phyloP scores from a whole-genome alignment of 2,888 invertebrate species.

The Allygus modestus region DNA sequence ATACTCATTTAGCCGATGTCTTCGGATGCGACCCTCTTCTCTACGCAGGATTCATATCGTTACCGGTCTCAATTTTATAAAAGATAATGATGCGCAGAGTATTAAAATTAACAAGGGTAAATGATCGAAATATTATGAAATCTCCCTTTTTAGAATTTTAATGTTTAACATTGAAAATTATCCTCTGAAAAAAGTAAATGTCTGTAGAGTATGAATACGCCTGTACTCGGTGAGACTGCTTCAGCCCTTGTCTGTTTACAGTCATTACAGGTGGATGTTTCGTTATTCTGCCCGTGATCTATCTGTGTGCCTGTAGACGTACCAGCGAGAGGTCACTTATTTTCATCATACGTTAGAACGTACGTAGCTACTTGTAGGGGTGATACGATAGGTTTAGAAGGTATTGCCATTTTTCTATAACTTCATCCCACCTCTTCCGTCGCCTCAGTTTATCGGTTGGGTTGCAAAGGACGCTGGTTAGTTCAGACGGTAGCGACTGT shows the following conservation, averaged over 20 bases:
- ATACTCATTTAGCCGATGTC: neutral
- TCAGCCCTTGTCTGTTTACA: neutral
- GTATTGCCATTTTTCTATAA: slow-evolving; percentile 49
- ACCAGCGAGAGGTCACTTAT: slow-evolving; percentile 41
- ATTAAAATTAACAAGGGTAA: neutral
- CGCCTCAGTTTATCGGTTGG: slow-evolving; percentile 24
- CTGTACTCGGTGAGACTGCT: neutral
- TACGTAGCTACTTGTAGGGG: slow-evolving; percentile 58
- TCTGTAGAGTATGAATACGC: neutral
- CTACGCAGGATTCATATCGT: neutral
- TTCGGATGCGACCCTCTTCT: slow-evolving; percentile 23
- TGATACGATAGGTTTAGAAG: slow-evolving; percentile 52
- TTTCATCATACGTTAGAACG: slow-evolving; percentile 59
- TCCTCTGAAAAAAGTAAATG: neutral
- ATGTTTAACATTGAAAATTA: neutral
- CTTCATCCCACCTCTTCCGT: slow-evolving; percentile 44
- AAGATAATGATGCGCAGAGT: neutral
- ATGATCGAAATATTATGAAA: neutral
- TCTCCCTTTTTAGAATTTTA: neutral
- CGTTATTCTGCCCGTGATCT: slow-evolving; percentile 52
- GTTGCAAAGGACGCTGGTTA: slow-evolving; percentile 35
- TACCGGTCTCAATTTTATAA: neutral
- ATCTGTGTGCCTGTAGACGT: slow-evolving; percentile 64
- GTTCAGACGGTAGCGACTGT: slow-evolving; percentile 43
- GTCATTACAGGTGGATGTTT: neutral